Evolutionary conservation across 2,888 invertebrate genomes (phyloP), one percentile per base, ranked within the genome.

Genomic region (Eupelmus urozonus): DNA sequence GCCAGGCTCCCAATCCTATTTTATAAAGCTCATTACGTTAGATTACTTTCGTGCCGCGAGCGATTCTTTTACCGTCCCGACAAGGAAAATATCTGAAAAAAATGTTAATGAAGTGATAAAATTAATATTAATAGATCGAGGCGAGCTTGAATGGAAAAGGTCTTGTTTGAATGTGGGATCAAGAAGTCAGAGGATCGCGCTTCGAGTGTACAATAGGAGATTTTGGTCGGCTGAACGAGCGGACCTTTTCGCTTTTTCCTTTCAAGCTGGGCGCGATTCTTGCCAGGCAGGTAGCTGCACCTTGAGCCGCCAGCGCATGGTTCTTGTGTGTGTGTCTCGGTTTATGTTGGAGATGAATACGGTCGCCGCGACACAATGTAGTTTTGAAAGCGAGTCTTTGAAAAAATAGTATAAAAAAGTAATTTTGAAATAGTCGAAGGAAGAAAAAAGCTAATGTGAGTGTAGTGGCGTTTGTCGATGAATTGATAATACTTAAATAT

Each of bases 91-190:
- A 75, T 75, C 45, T 7, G 34, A 57, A 76, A 71, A 57, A 76
- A 66, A 77, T 71, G 66, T 60, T 77, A 71, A 77, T 59, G 18
- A 53, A 53, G 60, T 59, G 57, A 70, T 77, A 18, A 72, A 71
- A 71, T 77, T 34, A 62, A 27, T 63, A 70, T 69, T 67, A 75
- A 57, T 74, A 16, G 27, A 42, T 71, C 60, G 51, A 16, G 4
- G 9, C 13, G 49, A 0, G 7, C 27, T 9, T 27, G 18, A 11
- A 29, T 45, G 23, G 23, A 66, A 66, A 25, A 45, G 25, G 25
- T 7, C 3, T 29, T n/a, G 16, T 9, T 63, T 25, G 4, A 27
- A n/a, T 2, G 16, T 2, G 23, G 76, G 72, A 72, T 77, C 60
- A 72, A 72, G n/a, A 77, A 77, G 77, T 72, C 59, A 49, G n/a